Conservation (phyloP, 2,888 invertebrate species). For the Mythimna ferrago region DNA sequence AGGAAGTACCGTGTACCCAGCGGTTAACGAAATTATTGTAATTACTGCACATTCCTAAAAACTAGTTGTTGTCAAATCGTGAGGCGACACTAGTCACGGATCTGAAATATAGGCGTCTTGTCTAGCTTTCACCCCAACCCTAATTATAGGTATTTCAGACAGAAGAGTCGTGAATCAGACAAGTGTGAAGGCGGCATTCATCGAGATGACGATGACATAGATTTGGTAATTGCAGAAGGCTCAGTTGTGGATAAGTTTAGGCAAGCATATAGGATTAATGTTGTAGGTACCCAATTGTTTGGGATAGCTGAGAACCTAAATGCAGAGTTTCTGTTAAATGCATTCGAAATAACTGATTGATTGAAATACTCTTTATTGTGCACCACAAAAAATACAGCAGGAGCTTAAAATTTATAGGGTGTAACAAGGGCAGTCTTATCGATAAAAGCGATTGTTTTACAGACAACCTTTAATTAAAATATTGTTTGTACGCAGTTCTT, state of each 20-base stretch:
- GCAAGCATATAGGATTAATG: not conserved
- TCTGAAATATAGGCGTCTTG: slow-evolving; percentile 71
- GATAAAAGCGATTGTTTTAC: too few relatives aligned
- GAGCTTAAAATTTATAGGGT: too few relatives aligned
- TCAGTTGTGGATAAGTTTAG: not conserved
- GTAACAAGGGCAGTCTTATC: too few relatives aligned
- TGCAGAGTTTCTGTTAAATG: too few relatives aligned
- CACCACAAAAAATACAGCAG: too few relatives aligned
- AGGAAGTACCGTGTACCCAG: slow-evolving; percentile 45
- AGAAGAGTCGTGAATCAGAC: slow-evolving; percentile 77
- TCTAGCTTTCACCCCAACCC: slow-evolving; percentile 80
- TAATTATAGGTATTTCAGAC: slow-evolving; percentile 81
- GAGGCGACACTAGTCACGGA: slow-evolving; percentile 76
- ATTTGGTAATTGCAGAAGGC: slow-evolving; percentile 22
- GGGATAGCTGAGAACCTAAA: too few relatives aligned
- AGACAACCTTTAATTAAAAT: too few relatives aligned
- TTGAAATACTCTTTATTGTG: too few relatives aligned
- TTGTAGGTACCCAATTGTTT: not conserved
- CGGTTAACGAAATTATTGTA: slow-evolving; percentile 66
- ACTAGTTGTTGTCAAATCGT: slow-evolving; percentile 70
- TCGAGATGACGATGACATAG: slow-evolving; percentile 61
- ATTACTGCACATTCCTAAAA: slow-evolving; percentile 63
- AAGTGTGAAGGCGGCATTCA: slow-evolving; percentile 74
- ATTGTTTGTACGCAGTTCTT: too few relatives aligned
- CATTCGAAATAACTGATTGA: too few relatives aligned